Evolutionary conservation across 64 coral and sea anemone species (phyloP), one percentile per base, ranked within the genome.

Genomic region (Pocillopora damicornis): DNA sequence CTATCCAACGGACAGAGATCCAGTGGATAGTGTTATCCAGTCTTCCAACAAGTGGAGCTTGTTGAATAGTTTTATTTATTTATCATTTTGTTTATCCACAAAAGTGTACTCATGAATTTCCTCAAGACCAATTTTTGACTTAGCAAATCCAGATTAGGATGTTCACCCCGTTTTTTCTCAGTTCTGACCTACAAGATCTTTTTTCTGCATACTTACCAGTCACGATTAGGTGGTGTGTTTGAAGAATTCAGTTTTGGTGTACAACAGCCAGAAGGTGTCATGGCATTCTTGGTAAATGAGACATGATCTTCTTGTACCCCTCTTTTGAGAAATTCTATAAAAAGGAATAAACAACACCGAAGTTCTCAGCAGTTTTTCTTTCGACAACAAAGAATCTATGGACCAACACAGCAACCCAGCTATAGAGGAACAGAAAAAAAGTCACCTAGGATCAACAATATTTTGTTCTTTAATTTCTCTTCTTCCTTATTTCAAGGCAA

Each of bases 291-390:
- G 11, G 51, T 60, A 12, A 87, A 6, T 15, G 61, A 45, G 57
- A 12, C 57, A 61, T 61, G 72, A 87, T 42, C 72, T 61, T 15
- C 22, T 18, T 14, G 73, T 22, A 22, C 76, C 18, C 80, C 72
- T 76, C 79, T 67, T 83, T 59, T 82, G 15, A 90, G 59, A 62
- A 90, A 90, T 42, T 76, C 89, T 90, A 72, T 59, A 9, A 17
- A 11, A 62, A 26, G 18, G 1, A 38, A 76, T 69, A 18, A 69
- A 69, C 12, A 16, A 69, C 12, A 69, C 16, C 30, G 12, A 69
- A 69, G 66, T 18, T 18, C 3, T 18, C 4, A 69, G 1, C 3
- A 1, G 12, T 15, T 63, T 63, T 63, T 63, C 16, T 63, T 13
- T 63, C 11, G 1, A 15, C 16, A 63, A 63, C 61, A 63, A 63